Base-by-base conservation (phyloP, 2,797 vertebrate species). In the Benthosema pterotum region DNA sequence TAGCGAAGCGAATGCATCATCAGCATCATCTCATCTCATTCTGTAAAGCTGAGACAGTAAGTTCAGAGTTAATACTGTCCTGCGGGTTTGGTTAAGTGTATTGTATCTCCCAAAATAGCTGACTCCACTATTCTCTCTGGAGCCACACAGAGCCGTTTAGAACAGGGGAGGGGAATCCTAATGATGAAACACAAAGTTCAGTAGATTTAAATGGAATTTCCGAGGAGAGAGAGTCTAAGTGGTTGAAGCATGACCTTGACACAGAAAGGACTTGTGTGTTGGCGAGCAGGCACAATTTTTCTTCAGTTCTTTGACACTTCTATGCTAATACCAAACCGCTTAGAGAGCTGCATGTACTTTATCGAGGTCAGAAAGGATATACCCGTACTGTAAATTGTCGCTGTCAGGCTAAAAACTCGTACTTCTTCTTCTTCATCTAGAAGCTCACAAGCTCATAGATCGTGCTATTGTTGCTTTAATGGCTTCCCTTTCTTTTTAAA, bases 1-100 rank as follows among this genome's bases (percentile, higher is more conserved):
- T 3, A 28, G 28, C 28, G 2, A 28, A 28, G n/a, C n/a, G n/a
- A n/a, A n/a, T n/a, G n/a, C n/a, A n/a, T n/a, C n/a, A n/a, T n/a
- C 22, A 25, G 22, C 22, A 25, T 25, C 22, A 25, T 25, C 22
- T 25, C 22, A 25, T 25, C 22, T 25, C 22, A 25, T 25, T 25
- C 22, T n/a, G n/a, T n/a, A n/a, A 25, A 25, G 3, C 22, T 3
- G 22, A 5, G 3, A 3, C 22, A 25, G 25, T 58, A 53, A 38
- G 19, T 46, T 47, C 45, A 22, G 52, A 15, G 42, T 54, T 1
- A 8, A 78, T 54, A 74, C 72, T 71, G 72, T 76, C 78, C 76
- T 83, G 53, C 56, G 52, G 57, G 67, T 32, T 57, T 43, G 15
- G 76, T 79, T 80, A 75, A 69, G 78, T 25, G 22, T n/a, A 25